phyloP scores from a whole-genome alignment of 2,888 invertebrate species.

The Pandemis cinnamomeana region DNA sequence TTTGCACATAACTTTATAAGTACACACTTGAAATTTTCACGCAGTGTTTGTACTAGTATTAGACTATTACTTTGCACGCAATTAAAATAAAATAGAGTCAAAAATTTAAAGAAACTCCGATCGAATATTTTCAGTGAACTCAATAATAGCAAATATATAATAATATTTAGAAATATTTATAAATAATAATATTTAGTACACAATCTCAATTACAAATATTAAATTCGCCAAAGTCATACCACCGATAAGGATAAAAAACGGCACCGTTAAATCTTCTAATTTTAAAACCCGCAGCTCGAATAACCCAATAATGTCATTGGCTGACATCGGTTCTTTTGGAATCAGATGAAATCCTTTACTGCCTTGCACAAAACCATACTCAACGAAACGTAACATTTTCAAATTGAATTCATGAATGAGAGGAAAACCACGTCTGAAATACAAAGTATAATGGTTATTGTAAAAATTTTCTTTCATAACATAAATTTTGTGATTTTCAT shows the following conservation, averaged over 20 bases:
- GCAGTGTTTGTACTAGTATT: too few relatives aligned
- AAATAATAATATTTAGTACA: too few relatives aligned
- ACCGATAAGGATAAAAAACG: constrained; percentile 16
- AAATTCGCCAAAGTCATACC: constrained; percentile 7
- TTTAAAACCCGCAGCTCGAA: constrained; percentile 22
- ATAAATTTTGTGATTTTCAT: background rate
- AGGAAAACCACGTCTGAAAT: constrained; percentile 36
- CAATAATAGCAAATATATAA: background rate
- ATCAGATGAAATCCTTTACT: constrained; percentile 19
- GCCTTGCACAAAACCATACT: constrained; percentile 24
- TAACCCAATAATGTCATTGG: background rate
- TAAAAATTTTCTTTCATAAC: constrained; percentile 10
- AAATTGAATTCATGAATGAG: background rate
- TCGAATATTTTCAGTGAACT: too few relatives aligned
- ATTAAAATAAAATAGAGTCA: too few relatives aligned
- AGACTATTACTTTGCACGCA: too few relatives aligned
- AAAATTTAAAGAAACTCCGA: too few relatives aligned
- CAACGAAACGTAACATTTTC: constrained; percentile 14
- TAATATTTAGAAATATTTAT: too few relatives aligned
- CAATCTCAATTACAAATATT: constrained; percentile 16
- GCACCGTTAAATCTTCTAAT: constrained; percentile 22
- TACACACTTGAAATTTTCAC: too few relatives aligned
- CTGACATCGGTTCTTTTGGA: background rate
- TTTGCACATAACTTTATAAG: too few relatives aligned
- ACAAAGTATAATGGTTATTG: constrained; percentile 23